Conservation (phyloP, 1,140 invertebrate genomes). For the Pogonus chalceus region DNA sequence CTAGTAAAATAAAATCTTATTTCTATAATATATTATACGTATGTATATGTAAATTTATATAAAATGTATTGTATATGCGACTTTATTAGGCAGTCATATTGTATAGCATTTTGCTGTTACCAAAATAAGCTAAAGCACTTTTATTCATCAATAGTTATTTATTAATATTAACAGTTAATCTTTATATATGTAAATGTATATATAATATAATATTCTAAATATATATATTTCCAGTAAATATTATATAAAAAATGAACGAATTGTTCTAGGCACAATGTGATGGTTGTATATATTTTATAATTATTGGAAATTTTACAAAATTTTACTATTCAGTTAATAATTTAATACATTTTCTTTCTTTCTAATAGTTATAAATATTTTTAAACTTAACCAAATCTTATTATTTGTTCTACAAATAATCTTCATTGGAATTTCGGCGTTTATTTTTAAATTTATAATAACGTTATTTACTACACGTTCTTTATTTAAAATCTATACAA, state of each 20-base stretch:
- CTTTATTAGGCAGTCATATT: neutral
- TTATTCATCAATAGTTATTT: neutral
- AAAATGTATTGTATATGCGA: neutral
- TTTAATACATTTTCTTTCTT: neutral
- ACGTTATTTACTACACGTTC: neutral
- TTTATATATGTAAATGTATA: neutral
- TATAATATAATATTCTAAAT: neutral
- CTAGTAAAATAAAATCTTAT: neutral
- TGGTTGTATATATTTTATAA: neutral
- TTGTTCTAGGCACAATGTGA: slow-evolving; percentile 4
- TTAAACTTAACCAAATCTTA: neutral
- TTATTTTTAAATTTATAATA: neutral
- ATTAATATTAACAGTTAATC: neutral
- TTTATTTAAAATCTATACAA: no score
- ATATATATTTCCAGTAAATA: neutral
- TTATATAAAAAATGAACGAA: neutral
- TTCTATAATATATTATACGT: neutral
- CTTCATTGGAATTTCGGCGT: neutral
- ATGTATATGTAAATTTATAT: neutral
- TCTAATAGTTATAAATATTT: neutral
- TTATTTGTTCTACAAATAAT: neutral
- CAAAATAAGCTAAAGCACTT: neutral
- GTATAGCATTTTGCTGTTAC: no score
- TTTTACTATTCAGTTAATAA: neutral
- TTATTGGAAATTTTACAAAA: neutral